These are phyloP conservation scores for Agrilus cyanescens DNA, from an alignment of 2,888 invertebrate genomes.

Conservation along the genomic window DNA sequence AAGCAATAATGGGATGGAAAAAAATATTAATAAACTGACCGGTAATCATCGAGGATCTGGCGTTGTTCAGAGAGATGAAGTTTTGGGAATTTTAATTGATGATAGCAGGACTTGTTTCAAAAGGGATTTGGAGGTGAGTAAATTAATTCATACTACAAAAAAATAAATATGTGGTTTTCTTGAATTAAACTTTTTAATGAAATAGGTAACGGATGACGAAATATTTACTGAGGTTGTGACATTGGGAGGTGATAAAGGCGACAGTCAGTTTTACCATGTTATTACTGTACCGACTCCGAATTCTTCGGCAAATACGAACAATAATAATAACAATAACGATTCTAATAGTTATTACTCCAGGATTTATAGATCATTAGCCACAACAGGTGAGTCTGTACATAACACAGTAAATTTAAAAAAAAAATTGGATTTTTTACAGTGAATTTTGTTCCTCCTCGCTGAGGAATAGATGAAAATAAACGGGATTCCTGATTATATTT, in stretches of 20 bases:
- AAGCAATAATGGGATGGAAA: constrained; percentile 1
- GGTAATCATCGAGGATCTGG: constrained; percentile 3
- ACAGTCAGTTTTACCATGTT: constrained; percentile 18
- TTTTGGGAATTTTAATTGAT: constrained; percentile 8
- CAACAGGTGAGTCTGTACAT: constrained; percentile 14
- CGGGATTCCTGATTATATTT: constrained; percentile 16
- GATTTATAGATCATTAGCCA: constrained; percentile 30
- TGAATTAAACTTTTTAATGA: neutral
- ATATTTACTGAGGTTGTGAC: constrained; percentile 11
- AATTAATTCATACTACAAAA: neutral
- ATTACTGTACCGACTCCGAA: constrained; percentile 12
- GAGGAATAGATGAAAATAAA: constrained; percentile 16
- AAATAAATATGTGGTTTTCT: neutral
- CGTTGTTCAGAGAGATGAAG: constrained; percentile 2
- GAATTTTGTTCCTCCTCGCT: constrained; percentile 28
- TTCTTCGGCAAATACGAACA: constrained; percentile 3
- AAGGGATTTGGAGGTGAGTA: constrained; percentile 7
- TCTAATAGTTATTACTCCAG: constrained; percentile 23
- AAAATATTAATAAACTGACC: constrained; percentile 6
- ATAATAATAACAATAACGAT: constrained; percentile 7
- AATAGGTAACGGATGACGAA: constrained; percentile 14
- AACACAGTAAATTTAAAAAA: constrained; percentile 1
- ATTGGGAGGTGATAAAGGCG: constrained; percentile 9
- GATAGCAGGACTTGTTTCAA: constrained; percentile 4
- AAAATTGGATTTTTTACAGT: constrained; percentile 17